A percentile compares a stretch with the other conserved stretches of the same genome.
Evolutionary conservation across 2,797 vertebrate species (phyloP).

Genomic region (Sebastes iracundus): DNA sequence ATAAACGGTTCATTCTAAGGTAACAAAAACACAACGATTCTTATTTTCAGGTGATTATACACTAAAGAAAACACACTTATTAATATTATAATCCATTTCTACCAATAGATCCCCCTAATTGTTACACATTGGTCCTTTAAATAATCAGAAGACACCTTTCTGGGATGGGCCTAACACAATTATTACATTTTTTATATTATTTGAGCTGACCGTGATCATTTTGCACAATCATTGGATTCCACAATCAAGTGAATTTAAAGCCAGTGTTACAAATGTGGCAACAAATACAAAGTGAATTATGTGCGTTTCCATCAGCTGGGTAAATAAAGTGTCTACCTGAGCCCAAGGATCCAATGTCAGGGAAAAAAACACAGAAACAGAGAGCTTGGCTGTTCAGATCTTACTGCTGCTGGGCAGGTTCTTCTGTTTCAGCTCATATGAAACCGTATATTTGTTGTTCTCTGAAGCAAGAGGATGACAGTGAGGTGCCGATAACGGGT

Average conservation of each 20-base stretch:
- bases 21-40: no score
- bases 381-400: not conserved
- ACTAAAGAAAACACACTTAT: no score
- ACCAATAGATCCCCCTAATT: no score
- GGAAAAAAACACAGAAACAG: not conserved
- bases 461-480: not conserved
- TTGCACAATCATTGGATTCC: not conserved
- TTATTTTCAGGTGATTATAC: no score
- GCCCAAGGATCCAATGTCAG: not conserved
- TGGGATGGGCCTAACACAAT: not conserved
- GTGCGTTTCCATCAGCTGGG: not conserved
- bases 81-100: no score
- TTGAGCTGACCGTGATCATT: not conserved
- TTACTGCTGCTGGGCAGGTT: not conserved
- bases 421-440: not conserved
- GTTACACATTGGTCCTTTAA: no score
- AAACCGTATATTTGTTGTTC: not conserved
- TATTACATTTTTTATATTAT: not conserved
- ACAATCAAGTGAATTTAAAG: not conserved
- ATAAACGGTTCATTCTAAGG: no score
- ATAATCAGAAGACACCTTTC: not conserved
- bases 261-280: not conserved
- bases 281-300: not conserved
- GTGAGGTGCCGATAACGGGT: not conserved
- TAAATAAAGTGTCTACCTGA: not conserved